Base-by-base conservation (phyloP, 2,888 invertebrate species). In the Scaptomyza flava region DNA sequence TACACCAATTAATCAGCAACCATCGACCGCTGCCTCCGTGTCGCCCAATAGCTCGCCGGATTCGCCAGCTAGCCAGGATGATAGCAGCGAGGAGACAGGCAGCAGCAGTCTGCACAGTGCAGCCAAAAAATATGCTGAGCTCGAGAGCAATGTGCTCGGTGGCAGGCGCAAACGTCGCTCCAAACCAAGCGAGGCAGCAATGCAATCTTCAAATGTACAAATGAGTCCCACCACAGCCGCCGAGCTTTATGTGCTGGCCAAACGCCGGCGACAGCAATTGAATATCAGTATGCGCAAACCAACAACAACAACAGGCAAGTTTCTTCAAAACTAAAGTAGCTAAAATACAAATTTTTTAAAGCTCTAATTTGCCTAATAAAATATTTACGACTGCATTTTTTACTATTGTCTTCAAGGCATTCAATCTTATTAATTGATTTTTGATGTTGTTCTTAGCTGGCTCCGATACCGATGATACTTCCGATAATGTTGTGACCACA, bases 381-480 rank as follows among this genome's bases (percentile, higher is more conserved):
- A 17, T 17, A 17, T 17, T 17, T 1, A 17, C 17, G 17, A 17
- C 17, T 17, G 1, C 1, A 17, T 17, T 17, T 17, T 17, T 17
- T 17, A 17, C 17, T 6, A 27, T 27, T 27, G 6, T 6, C 3
- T 27, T 27, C 27, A 27, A 27, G 27, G 1, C 23, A 23, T 23
- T 23, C 1, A 23, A 23, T 27, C 27, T 27, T 6, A 27, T 46
- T 45, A 23, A 23, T 17, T 2, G 8, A 6, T 42, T 42, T 11
- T 9, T 36, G 6, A n/a, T n/a, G 36, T 36, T 38, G 6, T 4
- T 41, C 4, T 17, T 9, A 90, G 90, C 79, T 67, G 92, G 91
- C 41, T 92, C 92, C 45, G 92, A 92, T 72, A 91, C 91, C 30
- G 92, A 92, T 64, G 92, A 92, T 47, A 92, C 91, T 66, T 92